Evolutionary conservation across 2,888 invertebrate species (phyloP).

Genomic region (Cerastis leucographa): DNA sequence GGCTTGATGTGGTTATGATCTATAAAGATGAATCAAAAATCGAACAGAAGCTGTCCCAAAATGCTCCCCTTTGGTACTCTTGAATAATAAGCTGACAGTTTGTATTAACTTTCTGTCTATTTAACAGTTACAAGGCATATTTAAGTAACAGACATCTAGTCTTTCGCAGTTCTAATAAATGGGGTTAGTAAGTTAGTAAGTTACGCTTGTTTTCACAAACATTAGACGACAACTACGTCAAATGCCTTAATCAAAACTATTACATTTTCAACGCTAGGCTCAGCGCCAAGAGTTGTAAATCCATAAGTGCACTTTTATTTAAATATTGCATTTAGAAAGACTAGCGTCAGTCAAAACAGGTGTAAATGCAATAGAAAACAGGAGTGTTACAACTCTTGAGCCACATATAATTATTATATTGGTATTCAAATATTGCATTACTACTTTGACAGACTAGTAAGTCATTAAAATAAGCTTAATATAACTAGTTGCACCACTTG

Average conservation of each 20-base stretch:
- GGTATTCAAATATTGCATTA: constrained; percentile 55
- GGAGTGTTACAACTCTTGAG: constrained; percentile 42
- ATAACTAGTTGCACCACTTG: constrained; percentile 29
- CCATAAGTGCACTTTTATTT: not conserved
- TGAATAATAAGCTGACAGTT: not conserved
- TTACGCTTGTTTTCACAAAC: not conserved
- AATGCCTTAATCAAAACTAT: not conserved
- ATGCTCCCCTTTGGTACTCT: constrained; percentile 1
- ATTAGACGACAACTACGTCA: not conserved
- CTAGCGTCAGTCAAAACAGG: not conserved
- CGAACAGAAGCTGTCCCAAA: not conserved
- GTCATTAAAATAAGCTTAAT: constrained; percentile 49
- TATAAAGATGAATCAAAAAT: not conserved
- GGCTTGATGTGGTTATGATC: not conserved
- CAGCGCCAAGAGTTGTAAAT: not conserved
- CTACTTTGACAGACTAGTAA: constrained; percentile 18
- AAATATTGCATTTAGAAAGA: not conserved
- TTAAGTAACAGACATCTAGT: not conserved
- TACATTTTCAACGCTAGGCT: not conserved
- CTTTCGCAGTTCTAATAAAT: not conserved
- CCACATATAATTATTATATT: constrained; percentile 50
- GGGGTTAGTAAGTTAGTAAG: not conserved
- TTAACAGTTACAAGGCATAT: not conserved
- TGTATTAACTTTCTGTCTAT: too few species aligned
- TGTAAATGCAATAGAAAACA: constrained; percentile 27